Percentiles rank a stretch among this genome's conserved stretches.
These are phyloP conservation scores for Ichneumoninae sp. DNA, from an alignment of 2,888 invertebrate genomes.

Conservation along the genomic window DNA sequence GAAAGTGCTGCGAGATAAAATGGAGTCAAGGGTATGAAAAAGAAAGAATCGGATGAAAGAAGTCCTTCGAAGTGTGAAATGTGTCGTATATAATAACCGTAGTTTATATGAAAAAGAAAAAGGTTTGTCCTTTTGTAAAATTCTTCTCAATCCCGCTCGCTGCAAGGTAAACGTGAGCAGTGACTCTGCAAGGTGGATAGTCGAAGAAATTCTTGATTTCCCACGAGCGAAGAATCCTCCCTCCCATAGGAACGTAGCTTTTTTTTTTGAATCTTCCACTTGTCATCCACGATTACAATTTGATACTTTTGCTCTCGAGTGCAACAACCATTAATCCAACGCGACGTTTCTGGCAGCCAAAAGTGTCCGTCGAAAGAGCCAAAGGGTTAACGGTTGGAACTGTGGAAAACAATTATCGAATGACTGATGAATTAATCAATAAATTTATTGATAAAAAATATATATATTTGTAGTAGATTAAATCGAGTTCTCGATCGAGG, in stretches of 20 bases:
- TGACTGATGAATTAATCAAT: background rate
- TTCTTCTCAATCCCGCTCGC: conserved; percentile 14
- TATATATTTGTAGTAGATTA: background rate
- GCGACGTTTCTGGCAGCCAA: background rate
- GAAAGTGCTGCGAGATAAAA: conserved; percentile 29
- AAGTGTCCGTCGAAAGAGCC: background rate
- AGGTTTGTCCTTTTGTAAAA: conserved; percentile 38
- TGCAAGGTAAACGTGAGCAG: conserved; percentile 37
- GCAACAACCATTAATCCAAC: conserved; percentile 38
- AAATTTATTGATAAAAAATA: background rate
- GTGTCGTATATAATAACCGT: conserved; percentile 12
- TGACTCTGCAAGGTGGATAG: conserved; percentile 61
- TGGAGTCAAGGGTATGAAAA: conserved; percentile 8
- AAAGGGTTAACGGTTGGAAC: background rate
- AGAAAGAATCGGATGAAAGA: conserved; percentile 4
- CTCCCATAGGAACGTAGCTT: background rate
- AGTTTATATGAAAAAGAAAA: conserved; percentile 36
- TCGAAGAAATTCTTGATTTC: conserved; percentile 54
- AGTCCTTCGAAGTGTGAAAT: conserved; percentile 52
- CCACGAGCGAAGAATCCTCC: conserved; percentile 42
- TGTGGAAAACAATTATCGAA: background rate
- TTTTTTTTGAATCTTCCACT: background rate
- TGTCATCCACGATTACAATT: background rate
- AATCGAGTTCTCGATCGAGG: conserved; percentile 20
- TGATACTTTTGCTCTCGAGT: conserved; percentile 25